A percentile compares a stretch with the other conserved stretches of the same genome.
These are phyloP conservation scores for Reticulitermes speratus DNA, from an alignment of 1,140 invertebrate species.

Conservation along the genomic window DNA sequence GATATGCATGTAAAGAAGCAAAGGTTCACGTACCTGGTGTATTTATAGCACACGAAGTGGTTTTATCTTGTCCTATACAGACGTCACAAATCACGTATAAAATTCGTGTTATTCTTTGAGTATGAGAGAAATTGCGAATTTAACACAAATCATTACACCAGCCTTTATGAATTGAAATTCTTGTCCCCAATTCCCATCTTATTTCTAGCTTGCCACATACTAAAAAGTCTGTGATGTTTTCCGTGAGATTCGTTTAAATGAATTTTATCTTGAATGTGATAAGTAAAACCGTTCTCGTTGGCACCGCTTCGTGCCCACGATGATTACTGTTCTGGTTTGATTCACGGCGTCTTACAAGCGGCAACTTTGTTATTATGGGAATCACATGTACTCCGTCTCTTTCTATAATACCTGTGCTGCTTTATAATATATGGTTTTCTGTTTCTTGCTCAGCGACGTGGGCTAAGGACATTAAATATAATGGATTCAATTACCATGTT, in stretches of 20 bases:
- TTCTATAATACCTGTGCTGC: background rate
- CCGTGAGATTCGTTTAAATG: background rate
- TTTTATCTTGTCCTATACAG: background rate
- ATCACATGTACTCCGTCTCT: background rate
- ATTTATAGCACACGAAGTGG: background rate
- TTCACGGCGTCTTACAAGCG: background rate
- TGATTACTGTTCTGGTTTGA: background rate
- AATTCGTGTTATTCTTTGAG: background rate
- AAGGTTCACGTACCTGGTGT: background rate
- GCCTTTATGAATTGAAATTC: background rate
- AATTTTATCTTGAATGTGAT: background rate
- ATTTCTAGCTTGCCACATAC: background rate
- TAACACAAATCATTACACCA: background rate
- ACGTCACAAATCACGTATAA: background rate
- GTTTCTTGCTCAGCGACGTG: background rate
- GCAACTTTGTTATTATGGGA: background rate
- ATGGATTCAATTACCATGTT: constrained; percentile 9
- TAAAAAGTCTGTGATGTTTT: background rate
- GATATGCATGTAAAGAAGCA: too few relatives aligned
- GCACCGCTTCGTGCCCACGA: background rate
- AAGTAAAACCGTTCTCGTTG: background rate
- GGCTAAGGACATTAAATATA: background rate
- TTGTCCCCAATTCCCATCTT: background rate
- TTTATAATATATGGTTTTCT: background rate
- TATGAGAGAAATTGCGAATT: background rate